Evolutionary conservation across 1,140 invertebrate species (phyloP).

Genomic region (Heterodera carotae): DNA sequence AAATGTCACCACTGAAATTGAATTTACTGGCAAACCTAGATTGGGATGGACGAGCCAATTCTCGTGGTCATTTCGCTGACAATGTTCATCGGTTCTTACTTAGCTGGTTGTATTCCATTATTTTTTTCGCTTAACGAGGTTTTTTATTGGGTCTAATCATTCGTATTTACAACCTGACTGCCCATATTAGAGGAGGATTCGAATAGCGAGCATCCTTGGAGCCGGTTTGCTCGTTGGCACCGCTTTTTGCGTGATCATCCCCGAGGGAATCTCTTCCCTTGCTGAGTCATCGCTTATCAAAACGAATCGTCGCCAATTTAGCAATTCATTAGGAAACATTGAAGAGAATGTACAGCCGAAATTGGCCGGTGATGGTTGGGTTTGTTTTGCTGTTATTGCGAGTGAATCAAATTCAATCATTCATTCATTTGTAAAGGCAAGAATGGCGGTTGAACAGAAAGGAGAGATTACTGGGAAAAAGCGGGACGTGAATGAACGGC

Average conservation of each 20-base stretch:
- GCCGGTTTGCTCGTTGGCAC: conserved; percentile 96
- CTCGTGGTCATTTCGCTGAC: conserved; percentile 66
- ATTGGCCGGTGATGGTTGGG: too few species aligned
- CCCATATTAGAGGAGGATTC: conserved; percentile 80
- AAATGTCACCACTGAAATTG: neutral
- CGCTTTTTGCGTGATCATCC: conserved; percentile 94
- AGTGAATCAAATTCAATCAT: too few species aligned
- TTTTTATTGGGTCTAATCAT: conserved; percentile 57
- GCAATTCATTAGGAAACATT: neutral
- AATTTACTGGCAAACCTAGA: neutral
- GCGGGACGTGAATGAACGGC: neutral
- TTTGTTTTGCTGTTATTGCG: too few species aligned
- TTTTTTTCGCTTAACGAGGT: conserved; percentile 91
- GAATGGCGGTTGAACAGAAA: neutral
- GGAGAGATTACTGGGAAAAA: neutral
- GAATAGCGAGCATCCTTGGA: conserved; percentile 88
- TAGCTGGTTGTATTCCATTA: conserved; percentile 88
- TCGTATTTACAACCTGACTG: conserved; percentile 29
- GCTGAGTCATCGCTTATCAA: conserved; percentile 29
- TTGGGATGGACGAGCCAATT: conserved; percentile 25
- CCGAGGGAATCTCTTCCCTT: conserved; percentile 79
- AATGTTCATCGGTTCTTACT: conserved; percentile 91
- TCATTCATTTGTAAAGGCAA: too few species aligned
- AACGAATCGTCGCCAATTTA: neutral
- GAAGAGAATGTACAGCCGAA: too few species aligned